Percentiles rank a stretch among this genome's conserved stretches.
These are phyloP conservation scores for Cyanoramphus novaezelandiae DNA, from an alignment of 2,113 vertebrate species.

Conservation along the genomic window DNA sequence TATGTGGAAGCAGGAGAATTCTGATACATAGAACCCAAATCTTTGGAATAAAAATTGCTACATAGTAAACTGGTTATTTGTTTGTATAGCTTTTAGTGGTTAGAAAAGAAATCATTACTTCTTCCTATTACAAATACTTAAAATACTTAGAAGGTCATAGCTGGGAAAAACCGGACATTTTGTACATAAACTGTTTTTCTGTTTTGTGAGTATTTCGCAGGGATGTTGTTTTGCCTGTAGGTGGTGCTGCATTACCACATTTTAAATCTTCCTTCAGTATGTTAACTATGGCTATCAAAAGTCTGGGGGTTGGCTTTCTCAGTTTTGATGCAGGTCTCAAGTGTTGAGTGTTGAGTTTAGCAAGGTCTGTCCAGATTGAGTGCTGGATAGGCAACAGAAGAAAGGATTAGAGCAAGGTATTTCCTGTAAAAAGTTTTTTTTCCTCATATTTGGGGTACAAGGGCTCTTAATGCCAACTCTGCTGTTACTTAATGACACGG, in stretches of 20 bases:
- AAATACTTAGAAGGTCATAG: background rate
- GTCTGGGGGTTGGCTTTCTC: background rate
- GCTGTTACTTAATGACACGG: background rate
- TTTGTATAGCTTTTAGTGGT: background rate
- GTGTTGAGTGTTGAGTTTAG: background rate
- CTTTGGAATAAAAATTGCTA: background rate
- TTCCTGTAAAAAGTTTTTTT: background rate
- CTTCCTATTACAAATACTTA: background rate
- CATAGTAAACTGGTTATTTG: background rate
- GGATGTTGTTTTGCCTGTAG: background rate
- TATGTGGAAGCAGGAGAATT: background rate
- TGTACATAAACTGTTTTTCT: background rate
- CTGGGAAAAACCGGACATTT: background rate
- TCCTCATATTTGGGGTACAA: background rate
- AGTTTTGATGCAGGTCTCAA: background rate
- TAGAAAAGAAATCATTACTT: background rate
- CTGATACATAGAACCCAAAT: background rate
- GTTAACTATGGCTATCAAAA: rapidly evolving
- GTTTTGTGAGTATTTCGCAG: background rate
- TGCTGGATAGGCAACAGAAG: background rate
- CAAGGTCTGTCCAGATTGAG: background rate
- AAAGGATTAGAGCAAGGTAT: background rate
- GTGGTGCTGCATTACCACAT: background rate
- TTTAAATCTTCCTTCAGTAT: background rate
- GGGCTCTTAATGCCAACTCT: background rate